Conservation (phyloP, 2,888 invertebrate species). For the Willowsia nigromaculata region DNA sequence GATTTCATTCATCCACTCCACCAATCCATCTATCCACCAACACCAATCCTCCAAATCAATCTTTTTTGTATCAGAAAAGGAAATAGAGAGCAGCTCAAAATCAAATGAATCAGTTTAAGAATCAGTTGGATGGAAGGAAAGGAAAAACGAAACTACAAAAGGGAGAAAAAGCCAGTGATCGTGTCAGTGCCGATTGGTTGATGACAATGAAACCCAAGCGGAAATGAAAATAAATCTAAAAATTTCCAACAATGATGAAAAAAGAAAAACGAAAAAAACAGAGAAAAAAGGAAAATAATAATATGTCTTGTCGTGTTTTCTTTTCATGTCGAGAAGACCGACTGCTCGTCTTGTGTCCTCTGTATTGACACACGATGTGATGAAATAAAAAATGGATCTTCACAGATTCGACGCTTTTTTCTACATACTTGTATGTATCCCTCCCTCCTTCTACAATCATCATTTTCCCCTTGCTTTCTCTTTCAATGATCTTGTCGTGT, state of each 20-base stretch:
- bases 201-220: neutral
- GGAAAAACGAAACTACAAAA: neutral
- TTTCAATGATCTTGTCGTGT: slow-evolving; percentile 29
- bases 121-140: neutral
- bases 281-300: neutral
- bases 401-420: neutral
- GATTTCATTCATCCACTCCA: neutral
- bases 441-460: neutral
- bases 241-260: slow-evolving; percentile 26
- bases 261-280: no score
- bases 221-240: slow-evolving; percentile 36
- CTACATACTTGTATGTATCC: no score
- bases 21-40: neutral
- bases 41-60: neutral
- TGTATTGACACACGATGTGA: neutral
- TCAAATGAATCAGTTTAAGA: neutral
- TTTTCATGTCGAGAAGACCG: no score
- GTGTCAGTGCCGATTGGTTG: neutral
- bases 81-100: neutral
- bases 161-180: neutral
- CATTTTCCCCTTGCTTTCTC: neutral
- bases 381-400: neutral
- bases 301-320: neutral
- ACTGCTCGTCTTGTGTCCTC: neutral
- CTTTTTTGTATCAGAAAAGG: neutral